phyloP scores from a whole-genome alignment of 2,888 invertebrate species.

The Tetragnatha montana region DNA sequence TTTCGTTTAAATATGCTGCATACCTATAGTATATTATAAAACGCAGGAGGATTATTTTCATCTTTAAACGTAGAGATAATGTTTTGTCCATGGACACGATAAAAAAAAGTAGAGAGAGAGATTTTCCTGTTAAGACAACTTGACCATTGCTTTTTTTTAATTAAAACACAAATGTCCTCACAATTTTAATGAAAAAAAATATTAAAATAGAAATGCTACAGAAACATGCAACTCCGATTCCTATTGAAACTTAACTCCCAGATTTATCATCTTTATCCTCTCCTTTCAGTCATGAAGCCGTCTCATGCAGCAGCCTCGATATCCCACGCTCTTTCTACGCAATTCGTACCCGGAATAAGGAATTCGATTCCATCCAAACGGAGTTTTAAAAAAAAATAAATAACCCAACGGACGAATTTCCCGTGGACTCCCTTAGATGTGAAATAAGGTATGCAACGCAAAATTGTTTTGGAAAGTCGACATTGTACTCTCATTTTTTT shows the following conservation, averaged over 20 bases:
- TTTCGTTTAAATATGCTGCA: too few species aligned
- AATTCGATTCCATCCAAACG: not conserved
- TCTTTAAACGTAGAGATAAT: too few species aligned
- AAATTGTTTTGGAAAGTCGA: conserved; percentile 45
- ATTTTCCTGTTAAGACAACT: too few species aligned
- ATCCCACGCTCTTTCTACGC: not conserved
- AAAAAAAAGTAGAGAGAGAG: too few species aligned
- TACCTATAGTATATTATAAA: too few species aligned
- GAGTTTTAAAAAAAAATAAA: conserved; percentile 1
- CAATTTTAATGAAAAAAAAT: too few species aligned
- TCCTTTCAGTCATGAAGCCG: not conserved
- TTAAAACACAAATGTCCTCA: too few species aligned
- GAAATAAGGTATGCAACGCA: conserved; percentile 14
- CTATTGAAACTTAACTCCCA: not conserved
- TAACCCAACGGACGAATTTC: conserved; percentile 5
- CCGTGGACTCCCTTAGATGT: not conserved
- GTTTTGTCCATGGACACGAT: too few species aligned
- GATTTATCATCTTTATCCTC: not conserved
- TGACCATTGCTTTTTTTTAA: too few species aligned
- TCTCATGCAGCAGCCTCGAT: not conserved
- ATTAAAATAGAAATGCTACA: too few species aligned
- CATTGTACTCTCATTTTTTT: not conserved
- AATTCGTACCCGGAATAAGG: not conserved
- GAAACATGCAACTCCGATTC: not conserved
- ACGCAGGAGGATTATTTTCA: too few species aligned